A percentile compares a stretch with the other conserved stretches of the same genome.
These are phyloP conservation scores for Mongoloraphidia duomilia DNA, from an alignment of 2,888 invertebrate species.

Conservation along the genomic window DNA sequence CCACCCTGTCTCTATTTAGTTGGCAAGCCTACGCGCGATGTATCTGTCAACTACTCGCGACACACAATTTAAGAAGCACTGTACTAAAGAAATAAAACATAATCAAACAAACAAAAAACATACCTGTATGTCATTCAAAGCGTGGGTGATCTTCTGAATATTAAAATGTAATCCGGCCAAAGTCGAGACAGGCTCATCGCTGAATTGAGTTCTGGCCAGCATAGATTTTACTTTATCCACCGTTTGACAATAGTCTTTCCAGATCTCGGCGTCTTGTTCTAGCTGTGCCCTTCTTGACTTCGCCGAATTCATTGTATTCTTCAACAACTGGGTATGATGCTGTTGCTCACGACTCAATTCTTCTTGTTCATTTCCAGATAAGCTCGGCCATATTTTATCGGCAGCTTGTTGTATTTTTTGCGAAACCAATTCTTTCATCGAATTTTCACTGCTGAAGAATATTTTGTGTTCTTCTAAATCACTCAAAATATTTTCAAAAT, in stretches of 20 bases:
- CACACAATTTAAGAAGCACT: too few species aligned
- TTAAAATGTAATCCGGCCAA: constrained; percentile 72
- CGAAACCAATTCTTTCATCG: constrained; percentile 64
- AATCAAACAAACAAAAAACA: constrained; percentile 25
- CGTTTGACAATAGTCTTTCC: constrained; percentile 70
- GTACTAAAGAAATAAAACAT: too few species aligned
- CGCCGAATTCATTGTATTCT: constrained; percentile 71
- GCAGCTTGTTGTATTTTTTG: constrained; percentile 71
- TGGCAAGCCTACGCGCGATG: too few species aligned
- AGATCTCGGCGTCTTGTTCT: constrained; percentile 69
- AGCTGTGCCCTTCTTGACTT: constrained; percentile 65
- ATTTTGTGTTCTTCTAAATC: constrained; percentile 79
- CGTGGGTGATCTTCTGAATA: constrained; percentile 68
- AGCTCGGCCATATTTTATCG: constrained; percentile 78
- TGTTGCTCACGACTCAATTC: constrained; percentile 70
- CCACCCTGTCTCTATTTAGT: too few species aligned
- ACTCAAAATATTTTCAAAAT: constrained; percentile 69
- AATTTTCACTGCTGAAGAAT: constrained; percentile 66
- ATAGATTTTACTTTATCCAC: constrained; percentile 64
- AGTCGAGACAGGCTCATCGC: constrained; percentile 65
- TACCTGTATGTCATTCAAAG: constrained; percentile 58
- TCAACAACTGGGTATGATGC: constrained; percentile 63
- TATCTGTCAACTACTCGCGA: too few species aligned
- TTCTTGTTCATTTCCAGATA: constrained; percentile 67
- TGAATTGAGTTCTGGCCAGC: constrained; percentile 57